Evolutionary conservation across 2,797 vertebrate species (phyloP).

Genomic region (Peromyscus eremicus): DNA sequence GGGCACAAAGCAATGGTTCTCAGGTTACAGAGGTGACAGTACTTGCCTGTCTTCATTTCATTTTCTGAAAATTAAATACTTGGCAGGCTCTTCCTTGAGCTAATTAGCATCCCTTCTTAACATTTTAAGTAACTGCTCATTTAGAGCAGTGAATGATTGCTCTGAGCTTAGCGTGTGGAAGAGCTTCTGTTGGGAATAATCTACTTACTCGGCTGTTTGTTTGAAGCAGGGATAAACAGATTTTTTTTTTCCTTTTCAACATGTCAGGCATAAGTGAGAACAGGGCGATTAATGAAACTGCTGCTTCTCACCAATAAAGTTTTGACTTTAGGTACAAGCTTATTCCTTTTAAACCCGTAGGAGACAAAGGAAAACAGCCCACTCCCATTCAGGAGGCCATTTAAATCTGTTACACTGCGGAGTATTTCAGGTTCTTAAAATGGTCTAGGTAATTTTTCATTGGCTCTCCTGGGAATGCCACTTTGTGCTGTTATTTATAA

Average conservation of each 20-base stretch:
- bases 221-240: conserved; percentile 93
- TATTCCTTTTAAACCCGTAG: conserved; percentile 63
- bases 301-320: conserved; percentile 87
- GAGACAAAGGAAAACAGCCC: conserved; percentile 63
- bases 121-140: conserved; percentile 95
- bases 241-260: conserved; percentile 91
- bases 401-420: conserved; percentile 81
- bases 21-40: conserved; percentile 41
- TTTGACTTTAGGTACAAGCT: conserved; percentile 86
- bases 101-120: conserved; percentile 93
- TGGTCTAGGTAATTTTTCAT: conserved; percentile 87
- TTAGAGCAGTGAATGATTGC: conserved; percentile 95
- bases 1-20: not conserved
- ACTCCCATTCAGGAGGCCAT: conserved; percentile 74
- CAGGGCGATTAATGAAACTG: conserved; percentile 93
- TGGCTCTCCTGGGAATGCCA: conserved; percentile 87
- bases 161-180: conserved; percentile 92
- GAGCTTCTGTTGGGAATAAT: conserved; percentile 95
- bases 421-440: conserved; percentile 80
- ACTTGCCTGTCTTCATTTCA: conserved; percentile 79
- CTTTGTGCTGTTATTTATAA: conserved; percentile 89
- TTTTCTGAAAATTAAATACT: conserved; percentile 86
- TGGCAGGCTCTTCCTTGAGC: conserved; percentile 89
- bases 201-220: conserved; percentile 92
- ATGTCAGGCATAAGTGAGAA: conserved; percentile 92